A percentile compares a stretch with the other conserved stretches of the same genome.
Evolutionary conservation across 2,888 invertebrate species (phyloP).

Genomic region (Brachypalpus laphriformis): DNA sequence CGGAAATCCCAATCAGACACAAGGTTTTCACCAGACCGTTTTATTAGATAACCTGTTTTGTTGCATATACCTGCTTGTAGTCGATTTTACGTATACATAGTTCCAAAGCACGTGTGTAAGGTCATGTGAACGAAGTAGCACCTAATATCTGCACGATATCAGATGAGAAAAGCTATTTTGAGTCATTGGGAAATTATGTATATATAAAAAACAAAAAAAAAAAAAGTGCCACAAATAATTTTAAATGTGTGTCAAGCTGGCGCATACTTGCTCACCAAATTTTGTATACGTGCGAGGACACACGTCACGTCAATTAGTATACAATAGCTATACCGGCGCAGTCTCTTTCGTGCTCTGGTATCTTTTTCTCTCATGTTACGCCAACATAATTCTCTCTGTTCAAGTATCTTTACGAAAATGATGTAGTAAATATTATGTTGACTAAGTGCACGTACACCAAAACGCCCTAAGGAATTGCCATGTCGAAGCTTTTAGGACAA

Average conservation of each 20-base stretch:
- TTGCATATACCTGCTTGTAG: not conserved
- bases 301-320: constrained; percentile 43
- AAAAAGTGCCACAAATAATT: constrained; percentile 30
- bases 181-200: not conserved
- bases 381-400: constrained; percentile 15
- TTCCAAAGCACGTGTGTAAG: constrained; percentile 33
- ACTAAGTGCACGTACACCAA: constrained; percentile 14
- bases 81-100: not conserved
- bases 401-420: not conserved
- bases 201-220: not conserved
- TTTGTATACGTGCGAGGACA: constrained; percentile 74
- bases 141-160: not conserved
- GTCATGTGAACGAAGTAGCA: constrained; percentile 23
- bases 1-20: not conserved
- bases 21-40: not conserved
- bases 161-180: constrained; percentile 3
- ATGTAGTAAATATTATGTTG: constrained; percentile 5
- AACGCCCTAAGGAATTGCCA: not conserved
- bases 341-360: not conserved
- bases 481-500: not conserved
- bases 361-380: not conserved
- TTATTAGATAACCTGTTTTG: constrained; percentile 12
- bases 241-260: constrained; percentile 38
- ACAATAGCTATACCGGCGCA: constrained; percentile 6
- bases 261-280: not conserved